Conservation (phyloP, 1,140 invertebrate species). For the Stegodyphus dumicola region DNA sequence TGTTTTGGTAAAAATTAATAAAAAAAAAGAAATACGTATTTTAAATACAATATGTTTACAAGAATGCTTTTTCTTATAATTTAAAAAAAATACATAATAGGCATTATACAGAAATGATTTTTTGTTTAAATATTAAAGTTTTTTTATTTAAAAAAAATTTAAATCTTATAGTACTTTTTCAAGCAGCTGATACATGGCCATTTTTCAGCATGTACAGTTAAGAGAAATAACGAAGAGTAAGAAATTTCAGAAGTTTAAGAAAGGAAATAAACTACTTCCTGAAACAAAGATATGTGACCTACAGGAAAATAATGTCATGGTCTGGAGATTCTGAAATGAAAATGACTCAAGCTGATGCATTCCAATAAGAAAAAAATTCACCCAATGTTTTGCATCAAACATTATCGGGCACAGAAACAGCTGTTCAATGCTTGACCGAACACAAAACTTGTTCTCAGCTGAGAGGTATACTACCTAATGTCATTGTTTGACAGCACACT, state of each 20-base stretch:
- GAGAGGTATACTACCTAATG: no score
- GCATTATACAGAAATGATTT: no score
- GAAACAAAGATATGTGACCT: conserved; percentile 21
- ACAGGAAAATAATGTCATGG: conserved; percentile 52
- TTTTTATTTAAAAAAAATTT: no score
- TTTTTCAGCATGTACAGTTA: background rate
- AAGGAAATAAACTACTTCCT: background rate
- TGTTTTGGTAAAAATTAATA: no score
- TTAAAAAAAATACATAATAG: no score
- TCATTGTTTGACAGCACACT: no score
- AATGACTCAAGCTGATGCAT: conserved; percentile 39
- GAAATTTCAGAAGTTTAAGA: background rate
- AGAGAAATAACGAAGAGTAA: background rate
- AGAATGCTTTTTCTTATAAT: no score
- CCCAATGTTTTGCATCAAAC: conserved; percentile 23
- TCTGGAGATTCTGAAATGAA: conserved; percentile 32
- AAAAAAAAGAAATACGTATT: no score
- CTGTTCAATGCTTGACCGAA: conserved; percentile 39
- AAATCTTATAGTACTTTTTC: background rate
- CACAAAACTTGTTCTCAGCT: background rate
- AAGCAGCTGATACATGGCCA: background rate
- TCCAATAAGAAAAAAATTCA: conserved; percentile 34
- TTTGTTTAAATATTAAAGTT: no score
- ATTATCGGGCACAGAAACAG: conserved; percentile 38
- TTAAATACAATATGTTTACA: no score